Percentiles rank a stretch among this genome's conserved stretches.
Conservation (phyloP, 2,888 invertebrate genomes). For the Cepaea hortensis region DNA sequence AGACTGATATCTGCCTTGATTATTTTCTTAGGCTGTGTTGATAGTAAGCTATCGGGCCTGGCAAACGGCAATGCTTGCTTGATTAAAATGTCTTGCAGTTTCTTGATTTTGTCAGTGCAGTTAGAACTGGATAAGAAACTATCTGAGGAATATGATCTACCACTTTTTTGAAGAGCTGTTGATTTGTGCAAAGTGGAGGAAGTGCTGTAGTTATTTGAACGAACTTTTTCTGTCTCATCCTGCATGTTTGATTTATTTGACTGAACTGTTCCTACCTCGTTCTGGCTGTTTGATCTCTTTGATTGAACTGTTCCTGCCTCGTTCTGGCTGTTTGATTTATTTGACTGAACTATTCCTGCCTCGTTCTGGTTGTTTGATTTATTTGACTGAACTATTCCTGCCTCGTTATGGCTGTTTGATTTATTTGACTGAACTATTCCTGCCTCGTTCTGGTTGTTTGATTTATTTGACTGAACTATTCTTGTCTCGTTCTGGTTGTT, state of each 20-base stretch:
- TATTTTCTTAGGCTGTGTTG: background rate
- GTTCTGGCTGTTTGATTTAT: background rate
- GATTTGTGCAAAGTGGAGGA: background rate
- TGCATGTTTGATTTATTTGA: background rate
- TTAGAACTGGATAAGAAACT: conserved; percentile 34
- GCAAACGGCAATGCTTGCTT: conserved; percentile 56
- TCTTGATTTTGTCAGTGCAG: conserved; percentile 52
- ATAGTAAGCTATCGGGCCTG: background rate
- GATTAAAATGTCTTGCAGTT: conserved; percentile 54
- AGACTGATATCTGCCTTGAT: background rate
- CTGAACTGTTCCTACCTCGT: background rate
- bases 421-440: background rate
- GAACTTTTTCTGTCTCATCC: background rate
- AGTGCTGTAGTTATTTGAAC: background rate
- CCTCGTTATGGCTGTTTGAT: background rate
- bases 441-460: background rate
- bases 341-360: background rate
- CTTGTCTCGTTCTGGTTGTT: background rate
- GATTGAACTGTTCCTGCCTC: background rate
- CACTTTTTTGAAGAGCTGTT: background rate
- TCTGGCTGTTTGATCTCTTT: background rate
- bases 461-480: background rate
- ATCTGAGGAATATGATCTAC: conserved; percentile 36
- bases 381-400: background rate
- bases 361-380: background rate